A percentile compares a stretch with the other conserved stretches of the same genome.
phyloP scores from a whole-genome alignment of 2,113 vertebrate species.

The Alectura lathami region DNA sequence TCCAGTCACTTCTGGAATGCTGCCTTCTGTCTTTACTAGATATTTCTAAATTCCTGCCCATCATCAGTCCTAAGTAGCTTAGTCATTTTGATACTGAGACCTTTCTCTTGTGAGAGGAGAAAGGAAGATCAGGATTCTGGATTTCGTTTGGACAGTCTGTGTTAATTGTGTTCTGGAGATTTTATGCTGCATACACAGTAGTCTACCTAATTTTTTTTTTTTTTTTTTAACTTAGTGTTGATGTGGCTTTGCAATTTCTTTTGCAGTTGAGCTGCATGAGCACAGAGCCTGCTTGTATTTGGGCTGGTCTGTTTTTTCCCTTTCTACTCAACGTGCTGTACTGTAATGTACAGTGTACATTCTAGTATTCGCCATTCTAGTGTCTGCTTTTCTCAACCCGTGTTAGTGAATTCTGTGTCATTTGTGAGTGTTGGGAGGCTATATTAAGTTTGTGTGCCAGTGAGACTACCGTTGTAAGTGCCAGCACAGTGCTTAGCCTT shows the following conservation, averaged over 20 bases:
- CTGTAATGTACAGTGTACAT: accelerated
- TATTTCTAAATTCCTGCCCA: neutral
- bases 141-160: neutral
- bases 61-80: neutral
- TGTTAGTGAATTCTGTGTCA: neutral
- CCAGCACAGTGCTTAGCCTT: neutral
- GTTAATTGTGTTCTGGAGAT: neutral
- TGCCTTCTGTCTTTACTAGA: neutral
- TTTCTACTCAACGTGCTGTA: neutral
- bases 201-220: neutral
- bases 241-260: neutral
- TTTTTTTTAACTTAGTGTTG: too few relatives aligned
- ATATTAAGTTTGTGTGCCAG: neutral
- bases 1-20: neutral
- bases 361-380: neutral
- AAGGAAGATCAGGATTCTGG: neutral
- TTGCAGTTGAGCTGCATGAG: neutral
- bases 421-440: neutral
- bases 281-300: neutral
- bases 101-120: neutral
- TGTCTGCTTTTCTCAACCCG: neutral
- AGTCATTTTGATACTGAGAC: neutral
- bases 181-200: neutral
- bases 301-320: neutral
- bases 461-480: neutral